phyloP scores from a whole-genome alignment of 2,888 invertebrate species.

The Caenorhabditis zanzibari region DNA sequence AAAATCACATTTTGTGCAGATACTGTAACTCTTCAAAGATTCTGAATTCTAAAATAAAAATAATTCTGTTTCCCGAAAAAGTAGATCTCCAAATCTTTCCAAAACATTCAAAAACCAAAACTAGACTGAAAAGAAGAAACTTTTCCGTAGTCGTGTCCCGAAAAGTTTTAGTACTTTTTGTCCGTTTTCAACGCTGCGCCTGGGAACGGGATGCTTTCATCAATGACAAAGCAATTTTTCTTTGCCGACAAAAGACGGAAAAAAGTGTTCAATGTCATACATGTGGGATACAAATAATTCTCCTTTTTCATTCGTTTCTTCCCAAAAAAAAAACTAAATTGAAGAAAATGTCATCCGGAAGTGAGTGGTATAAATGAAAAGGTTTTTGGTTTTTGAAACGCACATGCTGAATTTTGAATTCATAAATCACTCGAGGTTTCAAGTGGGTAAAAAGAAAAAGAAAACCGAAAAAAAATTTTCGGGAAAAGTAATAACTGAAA shows the following conservation, averaged over 20 bases:
- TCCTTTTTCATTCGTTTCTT: neutral
- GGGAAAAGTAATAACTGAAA: slow-evolving; percentile 16
- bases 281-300: neutral
- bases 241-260: slow-evolving; percentile 5
- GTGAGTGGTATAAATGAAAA: slow-evolving; percentile 5
- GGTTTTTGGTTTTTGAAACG: slow-evolving; percentile 3
- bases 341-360: slow-evolving; percentile 28
- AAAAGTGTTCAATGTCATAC: slow-evolving; percentile 16
- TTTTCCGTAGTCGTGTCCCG: slow-evolving; percentile 6
- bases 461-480: neutral
- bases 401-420: neutral
- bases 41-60: no score
- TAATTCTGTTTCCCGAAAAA: no score
- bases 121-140: slow-evolving; percentile 11
- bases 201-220: slow-evolving; percentile 28
- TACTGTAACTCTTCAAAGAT: no score
- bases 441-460: neutral
- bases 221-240: slow-evolving; percentile 39
- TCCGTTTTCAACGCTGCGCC: slow-evolving; percentile 14
- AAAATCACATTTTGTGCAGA: no score
- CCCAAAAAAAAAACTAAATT: neutral
- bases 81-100: no score
- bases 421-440: slow-evolving; percentile 28
- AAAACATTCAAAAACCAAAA: neutral
- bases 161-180: slow-evolving; percentile 37